Evolutionary conservation across 2,797 vertebrate species (phyloP), one percentile per base, ranked within the genome.

Genomic region (Falco cherrug): DNA sequence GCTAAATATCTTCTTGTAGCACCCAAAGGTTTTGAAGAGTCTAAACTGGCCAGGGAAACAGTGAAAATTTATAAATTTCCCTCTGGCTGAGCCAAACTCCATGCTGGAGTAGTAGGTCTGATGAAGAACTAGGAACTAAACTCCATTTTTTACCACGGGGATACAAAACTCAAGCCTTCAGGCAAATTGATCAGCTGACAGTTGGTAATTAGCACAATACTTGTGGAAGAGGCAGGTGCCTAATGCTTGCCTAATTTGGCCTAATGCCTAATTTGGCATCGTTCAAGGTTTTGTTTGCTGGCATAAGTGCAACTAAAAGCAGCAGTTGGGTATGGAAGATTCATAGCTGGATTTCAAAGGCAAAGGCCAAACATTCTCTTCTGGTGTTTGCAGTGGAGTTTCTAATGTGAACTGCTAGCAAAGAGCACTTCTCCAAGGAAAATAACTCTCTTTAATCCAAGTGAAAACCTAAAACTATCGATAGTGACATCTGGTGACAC

Each of bases 401-500:
- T 94, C 47, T 84, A 67, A 37, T 11, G 16, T 51, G 50, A 63
- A 33, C 47, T 65, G 31, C 29, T 51, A 84, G 48, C 5, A 84
- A 84, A 74, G 13, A 94, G 11, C 24, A 21, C 8, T 60, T 87
- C 31, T 87, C 48, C 75, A 54, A 76, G 48, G 47, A 74, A 90
- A 79, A 74, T 25, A 74, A 67, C 29, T 16, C 20, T 53, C 16
- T 86, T 78, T 82, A 81, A 84, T 90, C 15, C 48, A 45, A 76
- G 5, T 26, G 35, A 77, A 93, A 90, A 74, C 33, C 78, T 85
- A 39, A 67, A 93, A 92, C 90, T 95, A 92, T 65, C 0, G 37
- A 71, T 87, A 95, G 81, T 87, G 91, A 94, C 95, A 95, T 92
- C 91, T 96, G 84, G 86, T 90, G 93, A 94, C 77, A 84, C 57